A percentile compares a stretch with the other conserved stretches of the same genome.
Evolutionary conservation across 1,140 invertebrate genomes (phyloP).

Genomic region (Drosophila trapezifrons): DNA sequence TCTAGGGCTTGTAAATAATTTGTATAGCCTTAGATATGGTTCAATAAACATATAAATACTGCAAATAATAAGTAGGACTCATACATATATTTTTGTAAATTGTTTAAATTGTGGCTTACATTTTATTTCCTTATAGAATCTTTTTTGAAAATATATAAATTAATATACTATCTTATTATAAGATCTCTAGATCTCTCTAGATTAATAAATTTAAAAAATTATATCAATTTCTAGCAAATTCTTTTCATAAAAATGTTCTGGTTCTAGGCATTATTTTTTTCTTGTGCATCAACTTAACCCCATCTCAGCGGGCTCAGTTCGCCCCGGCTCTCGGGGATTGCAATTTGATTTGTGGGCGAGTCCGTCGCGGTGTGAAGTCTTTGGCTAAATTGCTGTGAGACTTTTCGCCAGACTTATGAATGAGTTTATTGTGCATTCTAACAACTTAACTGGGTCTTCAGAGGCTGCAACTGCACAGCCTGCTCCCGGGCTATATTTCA

Average conservation of each 20-base stretch:
- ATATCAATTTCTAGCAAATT: not conserved
- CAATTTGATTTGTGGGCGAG: constrained; percentile 52
- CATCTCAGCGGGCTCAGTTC: no score
- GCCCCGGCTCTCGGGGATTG: constrained; percentile 38
- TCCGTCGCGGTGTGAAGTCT: constrained; percentile 46
- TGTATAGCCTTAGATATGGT: not conserved
- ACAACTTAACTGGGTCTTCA: constrained; percentile 49
- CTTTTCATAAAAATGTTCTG: not conserved
- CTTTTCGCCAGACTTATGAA: constrained; percentile 47
- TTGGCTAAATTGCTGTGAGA: constrained; percentile 49
- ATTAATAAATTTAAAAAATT: not conserved
- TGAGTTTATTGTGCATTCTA: constrained; percentile 52
- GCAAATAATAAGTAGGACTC: not conserved
- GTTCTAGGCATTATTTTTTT: not conserved
- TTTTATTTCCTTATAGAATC: no score
- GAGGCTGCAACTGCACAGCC: constrained; percentile 23
- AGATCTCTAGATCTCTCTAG: no score
- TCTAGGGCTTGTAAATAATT: not conserved
- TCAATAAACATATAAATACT: no score
- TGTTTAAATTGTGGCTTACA: not conserved
- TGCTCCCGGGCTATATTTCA: constrained; percentile 29
- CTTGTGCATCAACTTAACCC: constrained; percentile 30
- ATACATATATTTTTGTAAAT: not conserved
- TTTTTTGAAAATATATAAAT: no score
- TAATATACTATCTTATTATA: no score